Conservation (phyloP, 2,888 invertebrate species). For the Ochropleura leucogaster region DNA sequence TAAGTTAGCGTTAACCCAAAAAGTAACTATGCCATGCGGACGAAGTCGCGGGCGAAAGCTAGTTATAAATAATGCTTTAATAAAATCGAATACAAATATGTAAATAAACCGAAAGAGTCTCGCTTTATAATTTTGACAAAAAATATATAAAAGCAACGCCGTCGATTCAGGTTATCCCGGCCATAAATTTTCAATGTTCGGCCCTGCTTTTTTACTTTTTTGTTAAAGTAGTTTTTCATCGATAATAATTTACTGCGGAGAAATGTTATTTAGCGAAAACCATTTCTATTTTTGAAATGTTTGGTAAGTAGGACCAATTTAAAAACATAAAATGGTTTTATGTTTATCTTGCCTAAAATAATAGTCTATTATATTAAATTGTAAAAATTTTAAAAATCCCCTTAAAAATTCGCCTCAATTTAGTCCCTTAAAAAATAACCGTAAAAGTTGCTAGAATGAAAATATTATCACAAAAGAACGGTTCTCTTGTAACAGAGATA, state of each 20-base stretch:
- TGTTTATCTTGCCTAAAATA: not conserved
- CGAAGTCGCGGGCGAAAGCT: too few relatives aligned
- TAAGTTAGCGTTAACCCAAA: too few relatives aligned
- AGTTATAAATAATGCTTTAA: not conserved
- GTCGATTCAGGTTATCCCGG: constrained; percentile 48
- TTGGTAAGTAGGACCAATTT: not conserved
- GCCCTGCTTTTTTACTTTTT: constrained; percentile 42
- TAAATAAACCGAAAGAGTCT: not conserved
- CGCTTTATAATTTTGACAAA: constrained; percentile 16
- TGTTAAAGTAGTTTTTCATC: constrained; percentile 40
- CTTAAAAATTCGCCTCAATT: constrained; percentile 13
- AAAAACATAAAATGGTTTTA: not conserved
- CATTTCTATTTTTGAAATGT: not conserved
- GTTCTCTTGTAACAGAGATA: constrained; percentile 24
- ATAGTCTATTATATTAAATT: not conserved
- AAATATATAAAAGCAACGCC: constrained; percentile 40
- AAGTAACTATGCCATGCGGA: too few relatives aligned
- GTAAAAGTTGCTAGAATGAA: constrained; percentile 25
- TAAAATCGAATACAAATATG: constrained; percentile 8
- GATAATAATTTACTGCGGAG: constrained; percentile 34
- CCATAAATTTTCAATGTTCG: constrained; percentile 50
- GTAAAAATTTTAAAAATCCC: constrained; percentile 7
- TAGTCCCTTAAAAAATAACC: constrained; percentile 15
- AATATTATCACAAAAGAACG: constrained; percentile 39
- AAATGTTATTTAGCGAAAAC: constrained; percentile 4